Evolutionary conservation across 2,888 invertebrate species (phyloP).

Genomic region (Limnephilus rhombicus): DNA sequence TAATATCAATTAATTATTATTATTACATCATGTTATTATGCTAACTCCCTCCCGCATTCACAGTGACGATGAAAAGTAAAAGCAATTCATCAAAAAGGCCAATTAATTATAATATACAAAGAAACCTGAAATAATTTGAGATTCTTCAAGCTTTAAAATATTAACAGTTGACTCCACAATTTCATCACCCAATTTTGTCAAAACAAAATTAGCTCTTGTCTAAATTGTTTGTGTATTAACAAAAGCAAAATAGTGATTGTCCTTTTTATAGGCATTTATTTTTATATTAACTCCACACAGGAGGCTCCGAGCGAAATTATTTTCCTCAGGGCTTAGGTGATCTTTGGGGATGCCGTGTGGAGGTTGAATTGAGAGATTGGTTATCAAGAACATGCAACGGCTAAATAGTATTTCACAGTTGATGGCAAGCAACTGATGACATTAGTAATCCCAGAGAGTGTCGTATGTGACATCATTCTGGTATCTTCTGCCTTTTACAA

Average conservation of each 20-base stretch:
- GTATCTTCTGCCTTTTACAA: too few relatives aligned
- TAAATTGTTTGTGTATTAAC: background rate
- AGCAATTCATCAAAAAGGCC: constrained; percentile 5
- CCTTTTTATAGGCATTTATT: background rate
- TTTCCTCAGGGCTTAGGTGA: too few relatives aligned
- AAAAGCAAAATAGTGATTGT: background rate
- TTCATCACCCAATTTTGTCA: background rate
- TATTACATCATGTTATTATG: constrained; percentile 24
- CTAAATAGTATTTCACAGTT: background rate
- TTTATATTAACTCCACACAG: too few relatives aligned
- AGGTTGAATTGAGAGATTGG: background rate
- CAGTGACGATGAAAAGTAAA: background rate
- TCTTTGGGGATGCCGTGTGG: too few relatives aligned
- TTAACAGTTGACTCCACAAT: background rate
- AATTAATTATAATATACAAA: constrained; percentile 1
- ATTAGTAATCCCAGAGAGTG: too few relatives aligned
- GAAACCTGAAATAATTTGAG: background rate
- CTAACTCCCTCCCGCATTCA: background rate
- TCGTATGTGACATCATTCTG: too few relatives aligned
- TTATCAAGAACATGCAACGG: background rate
- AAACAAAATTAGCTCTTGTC: background rate
- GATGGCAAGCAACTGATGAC: background rate
- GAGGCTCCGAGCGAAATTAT: too few relatives aligned
- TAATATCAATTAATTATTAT: constrained; percentile 27
- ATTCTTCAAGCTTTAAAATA: background rate